Conservation (phyloP, 2,113 vertebrate species). For the Cyphomyrus plagiostoma region DNA sequence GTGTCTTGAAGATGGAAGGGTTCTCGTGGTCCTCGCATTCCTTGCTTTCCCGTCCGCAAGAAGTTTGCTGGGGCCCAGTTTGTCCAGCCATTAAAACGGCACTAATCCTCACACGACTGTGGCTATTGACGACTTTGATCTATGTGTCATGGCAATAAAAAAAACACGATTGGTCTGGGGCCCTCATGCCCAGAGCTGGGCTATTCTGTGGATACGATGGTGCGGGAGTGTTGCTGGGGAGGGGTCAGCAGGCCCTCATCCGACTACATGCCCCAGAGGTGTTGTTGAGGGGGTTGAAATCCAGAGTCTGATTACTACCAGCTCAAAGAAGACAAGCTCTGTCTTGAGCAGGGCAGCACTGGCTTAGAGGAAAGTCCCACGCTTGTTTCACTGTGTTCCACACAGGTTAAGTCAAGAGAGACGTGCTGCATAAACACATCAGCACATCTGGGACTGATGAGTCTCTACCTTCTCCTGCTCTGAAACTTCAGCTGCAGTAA, state of each 20-base stretch:
- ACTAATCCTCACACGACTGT: slow-evolving; percentile 45
- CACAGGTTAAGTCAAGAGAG: not conserved
- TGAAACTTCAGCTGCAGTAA: not conserved
- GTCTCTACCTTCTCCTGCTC: not conserved
- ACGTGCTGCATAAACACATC: not conserved
- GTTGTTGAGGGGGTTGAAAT: slow-evolving; percentile 19
- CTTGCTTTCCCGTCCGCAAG: slow-evolving; percentile 26
- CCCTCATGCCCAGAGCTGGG: slow-evolving; percentile 24
- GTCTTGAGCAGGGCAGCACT: not conserved
- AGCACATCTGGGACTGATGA: slow-evolving; percentile 1
- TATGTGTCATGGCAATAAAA: slow-evolving; percentile 55
- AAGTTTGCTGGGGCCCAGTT: slow-evolving; percentile 49
- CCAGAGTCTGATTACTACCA: slow-evolving; percentile 30
- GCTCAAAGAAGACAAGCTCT: slow-evolving; percentile 17
- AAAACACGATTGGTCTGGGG: slow-evolving; percentile 30
- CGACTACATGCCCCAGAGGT: slow-evolving; percentile 25
- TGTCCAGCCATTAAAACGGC: slow-evolving; percentile 53
- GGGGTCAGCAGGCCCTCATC: slow-evolving; percentile 21
- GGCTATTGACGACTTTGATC: slow-evolving; percentile 26
- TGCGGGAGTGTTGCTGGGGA: slow-evolving; percentile 25
- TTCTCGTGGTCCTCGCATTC: not conserved
- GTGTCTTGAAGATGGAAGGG: not conserved
- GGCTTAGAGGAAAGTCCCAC: slow-evolving; percentile 7
- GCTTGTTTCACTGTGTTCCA: not conserved
- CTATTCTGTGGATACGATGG: not conserved